Conservation (phyloP, 2,113 vertebrate genomes). For the Corythaixoides concolor region DNA sequence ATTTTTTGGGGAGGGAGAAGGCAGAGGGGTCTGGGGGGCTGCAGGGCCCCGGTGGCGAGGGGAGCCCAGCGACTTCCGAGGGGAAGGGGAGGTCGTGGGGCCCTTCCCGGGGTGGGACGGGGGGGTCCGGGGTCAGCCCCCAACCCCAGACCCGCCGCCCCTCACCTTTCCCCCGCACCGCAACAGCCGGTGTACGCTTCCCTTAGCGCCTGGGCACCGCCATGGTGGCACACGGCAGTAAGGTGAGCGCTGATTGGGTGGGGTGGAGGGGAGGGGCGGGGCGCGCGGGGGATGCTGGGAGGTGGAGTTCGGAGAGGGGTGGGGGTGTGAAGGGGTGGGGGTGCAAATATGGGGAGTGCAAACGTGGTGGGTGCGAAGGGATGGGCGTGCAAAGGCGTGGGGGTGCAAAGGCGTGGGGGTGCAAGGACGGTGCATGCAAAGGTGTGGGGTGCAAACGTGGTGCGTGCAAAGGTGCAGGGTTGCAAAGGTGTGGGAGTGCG, state of each 20-base stretch:
- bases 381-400: not conserved
- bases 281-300: constrained; percentile 35
- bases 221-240: constrained; percentile 52
- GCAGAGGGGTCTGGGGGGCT: not conserved
- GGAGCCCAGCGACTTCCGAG: too few relatives aligned
- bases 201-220: constrained; percentile 14
- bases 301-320: not conserved
- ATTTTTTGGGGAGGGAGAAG: not conserved
- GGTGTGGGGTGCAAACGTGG: not conserved
- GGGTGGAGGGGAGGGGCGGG: accelerated
- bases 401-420: not conserved
- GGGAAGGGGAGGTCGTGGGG: not conserved
- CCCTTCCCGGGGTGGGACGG: too few relatives aligned
- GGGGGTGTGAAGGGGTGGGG: not conserved
- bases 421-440: not conserved
- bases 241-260: constrained; percentile 46
- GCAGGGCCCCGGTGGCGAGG: too few relatives aligned
- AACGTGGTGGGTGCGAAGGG: not conserved
- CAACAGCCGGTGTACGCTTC: not conserved
- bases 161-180: not conserved
- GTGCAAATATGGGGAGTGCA: not conserved
- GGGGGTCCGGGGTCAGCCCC: too few relatives aligned
- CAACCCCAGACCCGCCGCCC: too few relatives aligned
- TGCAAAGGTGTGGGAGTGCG: too few relatives aligned
- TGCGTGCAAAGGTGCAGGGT: too few relatives aligned